These are phyloP conservation scores for Lycodopsis pacificus DNA, from an alignment of 2,797 vertebrate genomes.

Conservation along the genomic window DNA sequence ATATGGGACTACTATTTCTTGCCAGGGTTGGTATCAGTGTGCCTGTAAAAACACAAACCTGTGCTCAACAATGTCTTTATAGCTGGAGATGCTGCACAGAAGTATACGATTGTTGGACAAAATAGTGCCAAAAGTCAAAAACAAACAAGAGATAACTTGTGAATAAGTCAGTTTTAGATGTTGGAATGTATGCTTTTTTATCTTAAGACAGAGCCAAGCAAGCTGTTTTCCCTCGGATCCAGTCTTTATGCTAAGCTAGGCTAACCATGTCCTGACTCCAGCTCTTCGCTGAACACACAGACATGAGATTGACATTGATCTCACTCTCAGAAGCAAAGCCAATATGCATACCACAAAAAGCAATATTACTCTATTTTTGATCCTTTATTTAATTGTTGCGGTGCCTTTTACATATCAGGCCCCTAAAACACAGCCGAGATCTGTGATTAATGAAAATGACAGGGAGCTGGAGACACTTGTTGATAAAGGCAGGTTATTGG, in stretches of 20 bases:
- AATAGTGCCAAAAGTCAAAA: neutral
- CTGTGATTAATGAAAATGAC: conserved; percentile 22
- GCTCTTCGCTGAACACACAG: neutral
- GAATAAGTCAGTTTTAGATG: neutral
- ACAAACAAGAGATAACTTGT: neutral
- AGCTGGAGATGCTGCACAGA: neutral
- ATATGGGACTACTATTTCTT: neutral
- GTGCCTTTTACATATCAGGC: neutral
- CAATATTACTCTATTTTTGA: neutral
- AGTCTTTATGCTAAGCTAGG: conserved; percentile 8
- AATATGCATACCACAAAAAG: neutral
- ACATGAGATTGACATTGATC: neutral
- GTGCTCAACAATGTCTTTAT: neutral
- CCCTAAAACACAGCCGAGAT: neutral
- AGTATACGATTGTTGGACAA: neutral
- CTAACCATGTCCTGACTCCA: neutral
- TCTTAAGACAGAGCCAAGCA: neutral
- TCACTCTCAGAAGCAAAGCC: neutral
- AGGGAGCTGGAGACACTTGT: conserved; percentile 29
- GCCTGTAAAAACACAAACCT: neutral
- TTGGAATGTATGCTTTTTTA: neutral
- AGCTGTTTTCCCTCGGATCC: neutral
- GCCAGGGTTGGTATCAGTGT: neutral
- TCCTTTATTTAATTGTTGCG: neutral
- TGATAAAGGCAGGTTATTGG: conserved; percentile 32